Percentiles rank a stretch among this genome's conserved stretches.
These are phyloP conservation scores for Listronotus bonariensis DNA, from an alignment of 1,140 invertebrate species.

Conservation along the genomic window DNA sequence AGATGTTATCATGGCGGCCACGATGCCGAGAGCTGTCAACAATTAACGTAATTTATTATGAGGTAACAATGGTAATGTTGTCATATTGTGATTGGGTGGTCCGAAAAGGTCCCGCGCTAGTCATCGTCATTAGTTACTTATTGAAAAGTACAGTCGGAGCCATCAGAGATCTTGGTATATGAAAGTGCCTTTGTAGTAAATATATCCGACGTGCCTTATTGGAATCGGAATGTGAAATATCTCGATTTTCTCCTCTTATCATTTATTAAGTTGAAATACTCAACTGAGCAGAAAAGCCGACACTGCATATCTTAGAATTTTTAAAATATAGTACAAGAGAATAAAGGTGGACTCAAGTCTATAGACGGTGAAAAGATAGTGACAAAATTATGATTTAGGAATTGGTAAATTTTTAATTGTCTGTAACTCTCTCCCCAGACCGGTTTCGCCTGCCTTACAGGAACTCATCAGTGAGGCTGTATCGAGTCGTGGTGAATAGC, in stretches of 20 bases:
- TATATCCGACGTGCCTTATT: slow-evolving; percentile 9
- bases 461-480: too few species aligned
- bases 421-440: too few species aligned
- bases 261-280: slow-evolving; percentile 35
- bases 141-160: slow-evolving; percentile 45
- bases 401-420: too few species aligned
- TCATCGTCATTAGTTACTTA: slow-evolving; percentile 54
- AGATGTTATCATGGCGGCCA: slow-evolving; percentile 53
- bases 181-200: background rate
- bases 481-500: too few species aligned
- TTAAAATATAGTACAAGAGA: background rate
- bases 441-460: too few species aligned
- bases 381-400: too few species aligned
- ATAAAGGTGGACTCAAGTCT: too few species aligned
- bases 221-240: slow-evolving; percentile 37
- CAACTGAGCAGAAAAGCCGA: slow-evolving; percentile 18
- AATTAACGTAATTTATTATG: slow-evolving; percentile 57
- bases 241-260: slow-evolving; percentile 29
- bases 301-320: slow-evolving; percentile 9
- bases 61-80: slow-evolving; percentile 55
- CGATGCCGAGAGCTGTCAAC: slow-evolving; percentile 54
- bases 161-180: slow-evolving; percentile 14
- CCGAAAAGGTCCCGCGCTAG: slow-evolving; percentile 38
- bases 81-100: slow-evolving; percentile 55
- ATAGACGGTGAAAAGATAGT: too few species aligned